A percentile compares a stretch with the other conserved stretches of the same genome.
Evolutionary conservation across 2,888 invertebrate species (phyloP).

Genomic region (Oscheius myriophilus): DNA sequence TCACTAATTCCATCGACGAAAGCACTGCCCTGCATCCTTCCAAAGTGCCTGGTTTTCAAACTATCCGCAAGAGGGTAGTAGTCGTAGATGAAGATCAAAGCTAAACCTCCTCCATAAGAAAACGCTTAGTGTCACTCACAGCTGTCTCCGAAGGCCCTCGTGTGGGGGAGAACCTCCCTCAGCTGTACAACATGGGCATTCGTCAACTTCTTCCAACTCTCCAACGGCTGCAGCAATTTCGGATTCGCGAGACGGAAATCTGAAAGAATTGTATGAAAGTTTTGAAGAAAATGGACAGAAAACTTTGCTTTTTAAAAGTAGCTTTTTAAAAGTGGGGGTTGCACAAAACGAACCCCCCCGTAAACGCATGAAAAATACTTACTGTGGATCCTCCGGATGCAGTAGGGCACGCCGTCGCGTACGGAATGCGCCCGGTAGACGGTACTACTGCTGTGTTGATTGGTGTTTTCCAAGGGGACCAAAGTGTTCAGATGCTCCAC

Average conservation of each 20-base stretch:
- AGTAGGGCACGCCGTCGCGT: constrained; percentile 56
- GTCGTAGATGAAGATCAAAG: constrained; percentile 94
- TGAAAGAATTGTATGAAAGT: too few species aligned
- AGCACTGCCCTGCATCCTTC: constrained; percentile 38
- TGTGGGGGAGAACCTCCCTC: constrained; percentile 89
- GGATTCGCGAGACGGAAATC: constrained; percentile 84
- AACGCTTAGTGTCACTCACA: constrained; percentile 78
- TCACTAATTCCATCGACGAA: constrained; percentile 35
- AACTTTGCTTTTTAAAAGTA: too few species aligned
- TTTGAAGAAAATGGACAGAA: too few species aligned
- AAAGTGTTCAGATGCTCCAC: constrained; percentile 49
- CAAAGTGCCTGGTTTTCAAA: constrained; percentile 85
- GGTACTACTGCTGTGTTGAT: constrained; percentile 35
- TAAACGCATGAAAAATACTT: too few species aligned
- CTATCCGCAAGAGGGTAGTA: constrained; percentile 92
- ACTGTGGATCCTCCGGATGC: constrained; percentile 55
- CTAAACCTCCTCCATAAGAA: constrained; percentile 74
- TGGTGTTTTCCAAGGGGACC: constrained; percentile 48
- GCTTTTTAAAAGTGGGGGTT: too few species aligned
- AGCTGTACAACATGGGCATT: constrained; percentile 94
- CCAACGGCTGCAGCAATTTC: constrained; percentile 85
- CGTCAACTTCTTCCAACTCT: constrained; percentile 89
- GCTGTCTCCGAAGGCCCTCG: constrained; percentile 91
- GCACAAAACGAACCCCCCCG: too few species aligned
- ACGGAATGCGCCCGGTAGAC: constrained; percentile 49